These are phyloP conservation scores for Temnothorax rugatulus DNA, from an alignment of 2,888 invertebrate species.

Conservation along the genomic window DNA sequence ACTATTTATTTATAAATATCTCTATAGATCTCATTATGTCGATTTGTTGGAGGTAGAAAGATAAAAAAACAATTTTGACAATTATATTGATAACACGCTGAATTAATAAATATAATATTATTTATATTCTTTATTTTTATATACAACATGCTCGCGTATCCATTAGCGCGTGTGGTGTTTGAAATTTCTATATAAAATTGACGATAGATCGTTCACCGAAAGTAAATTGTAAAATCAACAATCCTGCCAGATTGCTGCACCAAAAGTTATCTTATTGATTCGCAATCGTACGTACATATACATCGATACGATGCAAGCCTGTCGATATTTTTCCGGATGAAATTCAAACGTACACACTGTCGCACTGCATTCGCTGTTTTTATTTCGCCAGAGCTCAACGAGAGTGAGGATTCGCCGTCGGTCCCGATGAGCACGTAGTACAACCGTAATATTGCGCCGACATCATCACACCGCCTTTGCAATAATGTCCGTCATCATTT, in stretches of 20 bases:
- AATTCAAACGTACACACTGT: not conserved
- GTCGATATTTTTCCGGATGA: constrained; percentile 27
- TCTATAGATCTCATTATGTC: not conserved
- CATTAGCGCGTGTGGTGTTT: not conserved
- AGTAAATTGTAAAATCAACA: constrained; percentile 14
- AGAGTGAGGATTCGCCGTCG: not conserved
- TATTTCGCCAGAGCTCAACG: constrained; percentile 13
- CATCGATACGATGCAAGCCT: not conserved
- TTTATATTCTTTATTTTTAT: constrained; percentile 1
- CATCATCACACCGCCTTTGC: constrained; percentile 38
- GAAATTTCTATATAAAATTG: constrained; percentile 12
- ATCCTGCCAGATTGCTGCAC: not conserved
- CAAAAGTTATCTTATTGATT: constrained; percentile 16
- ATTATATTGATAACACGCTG: not conserved
- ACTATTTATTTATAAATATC: not conserved
- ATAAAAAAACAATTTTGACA: not conserved
- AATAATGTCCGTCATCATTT: constrained; percentile 51
- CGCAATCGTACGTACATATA: not conserved
- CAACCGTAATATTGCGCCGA: constrained; percentile 27
- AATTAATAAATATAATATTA: not conserved
- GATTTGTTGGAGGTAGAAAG: not conserved
- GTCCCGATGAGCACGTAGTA: constrained; percentile 24
- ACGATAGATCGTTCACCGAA: constrained; percentile 25
- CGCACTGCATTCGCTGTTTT: not conserved
- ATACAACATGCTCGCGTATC: not conserved